These are phyloP conservation scores for Alexandromys fortis DNA, from an alignment of 2,113 vertebrate genomes.

Conservation along the genomic window DNA sequence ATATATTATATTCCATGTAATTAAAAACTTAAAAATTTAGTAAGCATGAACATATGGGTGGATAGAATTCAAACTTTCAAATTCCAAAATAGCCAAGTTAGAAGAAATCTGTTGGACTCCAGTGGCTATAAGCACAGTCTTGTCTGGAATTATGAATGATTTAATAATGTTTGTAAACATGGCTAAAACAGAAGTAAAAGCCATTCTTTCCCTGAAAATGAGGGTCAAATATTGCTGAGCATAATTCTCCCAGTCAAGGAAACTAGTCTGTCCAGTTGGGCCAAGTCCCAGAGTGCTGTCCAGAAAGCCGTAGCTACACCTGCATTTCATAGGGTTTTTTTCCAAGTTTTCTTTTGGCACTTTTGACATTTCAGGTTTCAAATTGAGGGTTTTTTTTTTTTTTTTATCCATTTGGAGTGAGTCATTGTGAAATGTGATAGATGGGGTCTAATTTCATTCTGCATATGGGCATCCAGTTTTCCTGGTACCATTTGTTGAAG, in stretches of 20 bases:
- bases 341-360: background rate
- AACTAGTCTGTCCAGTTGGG: background rate
- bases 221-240: background rate
- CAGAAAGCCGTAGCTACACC: background rate
- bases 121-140: background rate
- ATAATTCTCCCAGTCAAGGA: background rate
- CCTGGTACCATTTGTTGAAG: background rate
- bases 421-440: background rate
- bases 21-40: constrained; percentile 25
- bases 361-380: background rate
- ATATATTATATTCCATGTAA: background rate
- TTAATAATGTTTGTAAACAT: constrained; percentile 18
- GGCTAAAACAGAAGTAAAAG: background rate
- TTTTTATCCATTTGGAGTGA: background rate
- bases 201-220: background rate
- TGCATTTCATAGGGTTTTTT: background rate
- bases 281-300: background rate
- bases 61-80: background rate
- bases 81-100: constrained; percentile 19
- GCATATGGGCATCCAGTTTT: background rate
- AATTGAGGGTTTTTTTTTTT: too few species aligned
- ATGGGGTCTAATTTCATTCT: background rate
- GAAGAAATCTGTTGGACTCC: background rate
- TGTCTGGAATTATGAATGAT: background rate
- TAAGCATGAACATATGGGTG: background rate